phyloP scores from a whole-genome alignment of 2,113 vertebrate species.

The Zapus hudsonius region DNA sequence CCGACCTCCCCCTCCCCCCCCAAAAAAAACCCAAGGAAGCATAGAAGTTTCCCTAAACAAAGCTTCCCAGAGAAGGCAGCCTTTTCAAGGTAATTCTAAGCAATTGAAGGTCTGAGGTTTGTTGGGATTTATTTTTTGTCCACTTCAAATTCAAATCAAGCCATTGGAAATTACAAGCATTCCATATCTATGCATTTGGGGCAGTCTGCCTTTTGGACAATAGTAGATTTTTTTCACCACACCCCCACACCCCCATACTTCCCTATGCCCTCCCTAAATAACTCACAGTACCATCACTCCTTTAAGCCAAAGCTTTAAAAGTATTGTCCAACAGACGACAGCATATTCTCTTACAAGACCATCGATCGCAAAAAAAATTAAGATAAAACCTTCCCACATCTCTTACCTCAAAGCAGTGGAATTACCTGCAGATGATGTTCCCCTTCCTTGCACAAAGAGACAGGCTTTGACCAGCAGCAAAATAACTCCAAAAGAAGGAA shows the following conservation, averaged over 20 bases:
- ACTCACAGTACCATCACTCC: background rate
- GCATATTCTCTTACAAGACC: constrained; percentile 78
- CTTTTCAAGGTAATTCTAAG: constrained; percentile 61
- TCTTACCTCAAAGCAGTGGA: constrained; percentile 87
- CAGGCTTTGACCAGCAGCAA: constrained; percentile 73
- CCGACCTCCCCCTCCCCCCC: no score
- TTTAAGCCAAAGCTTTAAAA: constrained; percentile 72
- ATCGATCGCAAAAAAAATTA: constrained; percentile 60
- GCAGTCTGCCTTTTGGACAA: constrained; percentile 75
- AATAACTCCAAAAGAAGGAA: constrained; percentile 81
- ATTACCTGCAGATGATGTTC: constrained; percentile 82
- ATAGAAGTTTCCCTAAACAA: constrained; percentile 70
- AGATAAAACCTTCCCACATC: constrained; percentile 71
- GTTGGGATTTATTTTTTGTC: background rate
- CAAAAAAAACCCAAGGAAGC: background rate
- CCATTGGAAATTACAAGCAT: constrained; percentile 62
- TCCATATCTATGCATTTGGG: constrained; percentile 67
- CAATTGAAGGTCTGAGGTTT: constrained; percentile 66
- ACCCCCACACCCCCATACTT: background rate
- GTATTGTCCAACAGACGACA: constrained; percentile 71
- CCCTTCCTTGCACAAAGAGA: constrained; percentile 73
- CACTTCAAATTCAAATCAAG: constrained; percentile 79
- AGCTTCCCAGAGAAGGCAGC: constrained; percentile 45
- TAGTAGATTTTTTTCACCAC: constrained; percentile 60
- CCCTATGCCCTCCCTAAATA: background rate